Percentiles rank a stretch among this genome's conserved stretches.
Conservation (phyloP, 2,113 vertebrate species). For the Oreocharis arfaki region DNA sequence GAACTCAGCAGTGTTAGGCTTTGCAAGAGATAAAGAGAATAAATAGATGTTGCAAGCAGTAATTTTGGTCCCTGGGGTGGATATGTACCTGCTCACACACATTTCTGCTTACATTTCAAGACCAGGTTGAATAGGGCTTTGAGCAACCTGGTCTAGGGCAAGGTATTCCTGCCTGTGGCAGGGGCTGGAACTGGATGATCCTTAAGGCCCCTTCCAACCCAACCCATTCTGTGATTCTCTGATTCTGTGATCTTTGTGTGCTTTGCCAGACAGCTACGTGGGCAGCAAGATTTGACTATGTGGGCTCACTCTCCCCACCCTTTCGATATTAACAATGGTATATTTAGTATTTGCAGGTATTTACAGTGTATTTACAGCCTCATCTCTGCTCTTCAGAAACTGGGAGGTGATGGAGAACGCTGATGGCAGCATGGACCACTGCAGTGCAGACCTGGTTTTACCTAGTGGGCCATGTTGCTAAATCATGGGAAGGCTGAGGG, state of each 20-base stretch:
- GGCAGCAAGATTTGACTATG: neutral
- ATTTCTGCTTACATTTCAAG: neutral
- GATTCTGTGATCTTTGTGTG: neutral
- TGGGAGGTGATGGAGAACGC: neutral
- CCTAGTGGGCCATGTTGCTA: fast-evolving
- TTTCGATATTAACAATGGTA: neutral
- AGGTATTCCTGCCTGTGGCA: neutral
- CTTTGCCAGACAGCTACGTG: neutral
- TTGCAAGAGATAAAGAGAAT: neutral
- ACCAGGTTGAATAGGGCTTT: neutral
- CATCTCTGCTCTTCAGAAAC: neutral
- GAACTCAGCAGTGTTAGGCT: neutral
- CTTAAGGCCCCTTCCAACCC: neutral
- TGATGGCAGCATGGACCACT: neutral
- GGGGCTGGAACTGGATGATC: neutral
- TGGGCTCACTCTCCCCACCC: neutral
- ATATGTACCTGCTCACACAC: neutral
- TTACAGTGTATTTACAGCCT: neutral
- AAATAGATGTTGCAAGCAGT: neutral
- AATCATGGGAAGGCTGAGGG: neutral
- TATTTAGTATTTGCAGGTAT: neutral
- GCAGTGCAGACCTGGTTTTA: neutral
- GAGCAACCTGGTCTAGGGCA: neutral
- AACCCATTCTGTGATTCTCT: neutral
- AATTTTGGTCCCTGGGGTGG: neutral